Conservation (phyloP, 2,888 invertebrate species). For the Acronicta aceris region DNA sequence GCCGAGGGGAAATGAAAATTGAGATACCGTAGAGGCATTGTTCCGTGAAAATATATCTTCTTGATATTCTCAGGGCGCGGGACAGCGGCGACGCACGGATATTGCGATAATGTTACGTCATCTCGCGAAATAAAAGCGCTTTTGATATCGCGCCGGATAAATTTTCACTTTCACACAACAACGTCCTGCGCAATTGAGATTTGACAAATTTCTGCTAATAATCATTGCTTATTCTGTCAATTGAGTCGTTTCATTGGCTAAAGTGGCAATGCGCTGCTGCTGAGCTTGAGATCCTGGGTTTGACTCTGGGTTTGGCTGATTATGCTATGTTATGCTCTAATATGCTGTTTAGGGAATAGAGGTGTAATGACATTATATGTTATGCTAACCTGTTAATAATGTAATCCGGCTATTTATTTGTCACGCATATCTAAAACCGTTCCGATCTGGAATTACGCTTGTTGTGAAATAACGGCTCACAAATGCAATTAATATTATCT, state of each 20-base stretch:
- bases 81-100: conserved; percentile 83
- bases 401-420: no score
- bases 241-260: conserved; percentile 18
- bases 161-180: conserved; percentile 76
- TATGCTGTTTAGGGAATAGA: no score
- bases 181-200: conserved; percentile 43
- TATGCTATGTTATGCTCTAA: no score
- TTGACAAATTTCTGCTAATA: conserved; percentile 45
- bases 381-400: no score
- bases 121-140: conserved; percentile 80
- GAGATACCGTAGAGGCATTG: conserved; percentile 88
- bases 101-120: conserved; percentile 86
- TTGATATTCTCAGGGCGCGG: conserved; percentile 84
- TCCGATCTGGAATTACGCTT: no score
- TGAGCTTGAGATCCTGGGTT: no score
- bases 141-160: conserved; percentile 79
- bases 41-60: conserved; percentile 88
- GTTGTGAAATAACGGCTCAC: no score
- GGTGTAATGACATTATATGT: no score
- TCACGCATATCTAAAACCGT: no score
- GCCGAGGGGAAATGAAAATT: conserved; percentile 87
- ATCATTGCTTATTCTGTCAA: conserved; percentile 44
- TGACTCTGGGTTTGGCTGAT: no score
- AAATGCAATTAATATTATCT: no score
- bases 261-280: no score